These are phyloP conservation scores for Plebejus argus DNA, from an alignment of 2,888 invertebrate genomes.

Conservation along the genomic window DNA sequence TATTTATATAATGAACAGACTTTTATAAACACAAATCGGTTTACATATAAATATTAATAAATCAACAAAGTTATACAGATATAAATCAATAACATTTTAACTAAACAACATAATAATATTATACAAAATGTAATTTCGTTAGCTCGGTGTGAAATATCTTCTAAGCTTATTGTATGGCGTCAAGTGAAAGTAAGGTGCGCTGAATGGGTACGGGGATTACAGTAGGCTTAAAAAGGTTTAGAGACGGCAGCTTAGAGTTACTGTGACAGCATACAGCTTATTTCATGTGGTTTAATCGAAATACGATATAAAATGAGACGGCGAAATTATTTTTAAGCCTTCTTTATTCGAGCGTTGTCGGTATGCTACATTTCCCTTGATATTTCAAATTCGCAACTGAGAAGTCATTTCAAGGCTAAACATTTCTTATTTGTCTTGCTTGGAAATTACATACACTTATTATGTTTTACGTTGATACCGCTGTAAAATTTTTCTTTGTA, in stretches of 20 bases:
- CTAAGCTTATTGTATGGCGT: conserved; percentile 31
- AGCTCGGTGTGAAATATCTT: conserved; percentile 27
- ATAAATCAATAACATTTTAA: not conserved
- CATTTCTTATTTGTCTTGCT: not conserved
- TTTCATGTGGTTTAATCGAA: conserved; percentile 47
- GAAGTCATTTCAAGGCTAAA: not conserved
- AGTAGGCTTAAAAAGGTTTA: conserved; percentile 50
- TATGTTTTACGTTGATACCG: not conserved
- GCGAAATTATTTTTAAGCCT: not conserved
- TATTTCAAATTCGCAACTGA: not conserved
- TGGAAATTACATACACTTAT: not conserved
- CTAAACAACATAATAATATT: not conserved
- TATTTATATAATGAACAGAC: too few relatives aligned
- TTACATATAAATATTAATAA: not conserved
- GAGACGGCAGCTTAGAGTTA: conserved; percentile 47
- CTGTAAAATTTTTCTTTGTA: not conserved
- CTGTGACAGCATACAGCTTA: conserved; percentile 47
- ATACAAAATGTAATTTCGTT: conserved; percentile 6
- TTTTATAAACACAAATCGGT: too few relatives aligned
- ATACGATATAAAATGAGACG: conserved; percentile 43
- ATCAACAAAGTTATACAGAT: not conserved
- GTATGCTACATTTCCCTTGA: not conserved
- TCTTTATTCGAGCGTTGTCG: conserved; percentile 9
- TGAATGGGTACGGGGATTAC: conserved; percentile 46
- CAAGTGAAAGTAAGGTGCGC: conserved; percentile 41